These are phyloP conservation scores for Chrysomela aeneicollis DNA, from an alignment of 2,888 invertebrate genomes.

Conservation along the genomic window DNA sequence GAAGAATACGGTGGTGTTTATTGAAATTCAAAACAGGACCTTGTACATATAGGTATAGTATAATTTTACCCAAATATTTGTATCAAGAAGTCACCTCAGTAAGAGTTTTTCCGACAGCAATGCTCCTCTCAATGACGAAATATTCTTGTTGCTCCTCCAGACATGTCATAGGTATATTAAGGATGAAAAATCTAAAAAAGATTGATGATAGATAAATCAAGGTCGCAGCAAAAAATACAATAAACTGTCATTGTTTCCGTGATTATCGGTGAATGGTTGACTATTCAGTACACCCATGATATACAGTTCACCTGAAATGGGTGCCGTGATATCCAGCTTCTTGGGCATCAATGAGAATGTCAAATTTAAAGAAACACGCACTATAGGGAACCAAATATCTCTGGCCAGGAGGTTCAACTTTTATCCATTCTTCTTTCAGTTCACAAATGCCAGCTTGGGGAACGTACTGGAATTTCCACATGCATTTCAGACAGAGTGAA, in stretches of 20 bases:
- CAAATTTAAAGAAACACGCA: conserved; percentile 51
- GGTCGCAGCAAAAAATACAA: too few species aligned
- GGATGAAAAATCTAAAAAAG: conserved; percentile 53
- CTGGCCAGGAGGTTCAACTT: background rate
- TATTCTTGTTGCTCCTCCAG: conserved; percentile 43
- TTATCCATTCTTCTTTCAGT: conserved; percentile 43
- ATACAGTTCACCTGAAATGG: conserved; percentile 51
- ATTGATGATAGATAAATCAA: conserved; percentile 13
- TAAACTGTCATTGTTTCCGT: too few species aligned
- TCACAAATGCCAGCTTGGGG: conserved; percentile 8
- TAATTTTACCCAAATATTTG: too few species aligned
- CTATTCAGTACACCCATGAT: background rate
- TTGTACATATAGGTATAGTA: too few species aligned
- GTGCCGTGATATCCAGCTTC: conserved; percentile 50
- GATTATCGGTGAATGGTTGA: background rate
- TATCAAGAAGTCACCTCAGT: conserved; percentile 28
- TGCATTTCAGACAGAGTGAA: conserved; percentile 42
- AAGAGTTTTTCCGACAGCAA: conserved; percentile 26
- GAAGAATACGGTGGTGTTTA: too few species aligned
- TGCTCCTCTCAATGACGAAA: conserved; percentile 24
- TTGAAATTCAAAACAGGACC: too few species aligned
- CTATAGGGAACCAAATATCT: conserved; percentile 48
- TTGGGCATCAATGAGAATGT: conserved; percentile 43
- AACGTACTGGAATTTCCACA: conserved; percentile 48
- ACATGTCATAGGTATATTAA: conserved; percentile 56